Evolutionary conservation across 2,113 vertebrate species (phyloP).

Genomic region (Conger conger): DNA sequence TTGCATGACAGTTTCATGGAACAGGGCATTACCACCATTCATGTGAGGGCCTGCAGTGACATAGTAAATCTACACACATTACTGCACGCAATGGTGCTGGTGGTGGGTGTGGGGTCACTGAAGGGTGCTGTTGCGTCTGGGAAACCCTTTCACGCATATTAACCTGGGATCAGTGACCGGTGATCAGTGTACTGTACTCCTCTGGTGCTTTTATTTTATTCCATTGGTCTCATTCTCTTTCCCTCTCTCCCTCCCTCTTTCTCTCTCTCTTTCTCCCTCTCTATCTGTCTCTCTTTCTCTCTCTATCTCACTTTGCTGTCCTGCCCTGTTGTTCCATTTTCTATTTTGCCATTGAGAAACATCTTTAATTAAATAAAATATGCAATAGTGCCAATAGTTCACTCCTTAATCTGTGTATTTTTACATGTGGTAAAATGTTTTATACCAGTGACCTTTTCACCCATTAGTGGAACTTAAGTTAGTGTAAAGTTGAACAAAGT

Average conservation of each 20-base stretch:
- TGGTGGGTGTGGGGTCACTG: too few species aligned
- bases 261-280: background rate
- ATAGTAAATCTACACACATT: background rate
- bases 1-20: too few species aligned
- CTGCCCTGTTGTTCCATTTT: too few species aligned
- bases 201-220: background rate
- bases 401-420: background rate
- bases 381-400: background rate
- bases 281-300: too few species aligned
- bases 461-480: background rate
- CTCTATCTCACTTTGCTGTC: too few species aligned
- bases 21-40: too few species aligned
- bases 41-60: background rate
- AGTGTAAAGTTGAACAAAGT: background rate
- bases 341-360: too few species aligned
- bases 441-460: background rate
- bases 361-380: background rate
- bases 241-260: background rate
- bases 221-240: background rate
- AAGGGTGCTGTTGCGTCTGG: background rate
- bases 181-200: background rate
- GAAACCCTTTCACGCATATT: background rate
- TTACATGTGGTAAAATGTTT: background rate
- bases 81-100: background rate
- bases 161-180: slow-evolving; percentile 1